Percentiles rank a stretch among this genome's conserved stretches.
These are phyloP conservation scores for Gila orcuttii DNA, from an alignment of 2,113 vertebrate genomes.

Conservation along the genomic window DNA sequence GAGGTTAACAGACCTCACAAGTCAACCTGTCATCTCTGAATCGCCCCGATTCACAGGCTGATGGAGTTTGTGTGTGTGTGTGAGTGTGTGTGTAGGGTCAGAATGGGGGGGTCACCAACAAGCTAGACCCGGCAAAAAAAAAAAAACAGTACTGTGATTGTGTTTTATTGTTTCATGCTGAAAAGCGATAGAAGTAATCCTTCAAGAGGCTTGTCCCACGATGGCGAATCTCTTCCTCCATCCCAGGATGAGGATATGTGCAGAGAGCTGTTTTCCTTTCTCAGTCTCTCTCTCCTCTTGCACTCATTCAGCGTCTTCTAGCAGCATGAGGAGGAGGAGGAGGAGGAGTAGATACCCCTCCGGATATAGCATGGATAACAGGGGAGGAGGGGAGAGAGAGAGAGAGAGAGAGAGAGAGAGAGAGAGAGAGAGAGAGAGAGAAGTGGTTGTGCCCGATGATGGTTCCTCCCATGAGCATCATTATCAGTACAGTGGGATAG, in stretches of 20 bases:
- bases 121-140: background rate
- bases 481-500: constrained; percentile 87
- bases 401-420: constrained; percentile 39
- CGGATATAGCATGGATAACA: constrained; percentile 75
- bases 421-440: constrained; percentile 37
- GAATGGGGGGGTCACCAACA: background rate
- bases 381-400: constrained; percentile 56
- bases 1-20: constrained; percentile 70
- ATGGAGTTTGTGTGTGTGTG: constrained; percentile 13
- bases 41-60: background rate
- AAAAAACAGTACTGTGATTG: background rate
- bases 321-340: constrained; percentile 64
- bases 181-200: constrained; percentile 25
- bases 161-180: constrained; percentile 36
- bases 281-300: constrained; percentile 53
- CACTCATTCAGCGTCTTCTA: constrained; percentile 72
- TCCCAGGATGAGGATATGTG: constrained; percentile 66
- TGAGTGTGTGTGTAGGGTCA: constrained; percentile 24
- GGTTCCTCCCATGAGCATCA: constrained; percentile 89
- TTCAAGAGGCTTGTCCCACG: constrained; percentile 59
- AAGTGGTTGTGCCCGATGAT: constrained; percentile 71
- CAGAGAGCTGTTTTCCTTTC: constrained; percentile 62
- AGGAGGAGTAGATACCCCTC: constrained; percentile 67
- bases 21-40: constrained; percentile 76
- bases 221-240: constrained; percentile 74